Evolutionary conservation across 35 echinoderm and acorn worm genomes (phyloP).

Genomic region (Patiria miniata): DNA sequence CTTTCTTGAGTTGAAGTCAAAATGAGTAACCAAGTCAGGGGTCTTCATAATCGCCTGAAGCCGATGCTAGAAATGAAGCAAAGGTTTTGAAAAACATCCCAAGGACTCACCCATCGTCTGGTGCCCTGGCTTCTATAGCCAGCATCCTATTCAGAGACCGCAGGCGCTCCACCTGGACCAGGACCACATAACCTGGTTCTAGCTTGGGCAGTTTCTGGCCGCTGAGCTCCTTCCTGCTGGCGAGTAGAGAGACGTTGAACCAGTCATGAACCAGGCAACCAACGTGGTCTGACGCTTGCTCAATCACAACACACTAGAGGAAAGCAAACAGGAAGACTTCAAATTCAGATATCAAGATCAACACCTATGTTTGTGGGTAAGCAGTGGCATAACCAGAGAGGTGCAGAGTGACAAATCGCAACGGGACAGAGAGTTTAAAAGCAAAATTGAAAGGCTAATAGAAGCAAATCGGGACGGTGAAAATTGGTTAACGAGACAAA

Average conservation of each 20-base stretch:
- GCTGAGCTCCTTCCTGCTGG: not conserved
- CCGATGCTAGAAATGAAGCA: no score
- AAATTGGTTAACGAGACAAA: no score
- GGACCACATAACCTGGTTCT: not conserved
- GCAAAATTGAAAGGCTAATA: no score
- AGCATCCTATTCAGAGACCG: not conserved
- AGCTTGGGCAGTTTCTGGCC: not conserved
- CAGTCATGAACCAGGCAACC: slow-evolving; percentile 70
- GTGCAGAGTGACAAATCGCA: not conserved
- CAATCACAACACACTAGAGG: slow-evolving; percentile 61
- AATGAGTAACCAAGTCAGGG: no score
- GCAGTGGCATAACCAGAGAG: not conserved
- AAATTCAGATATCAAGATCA: not conserved
- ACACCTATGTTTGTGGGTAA: not conserved
- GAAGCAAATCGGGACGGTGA: no score
- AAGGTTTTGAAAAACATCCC: no score
- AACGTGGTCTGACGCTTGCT: slow-evolving; percentile 58
- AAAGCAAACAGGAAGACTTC: not conserved
- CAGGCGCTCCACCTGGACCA: slow-evolving; percentile 1
- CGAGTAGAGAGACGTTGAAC: slow-evolving; percentile 66
- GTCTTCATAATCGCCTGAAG: no score
- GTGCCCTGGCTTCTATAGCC: slow-evolving; percentile 15
- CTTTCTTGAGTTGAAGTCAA: no score
- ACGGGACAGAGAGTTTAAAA: no score
- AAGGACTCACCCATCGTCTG: slow-evolving; percentile 1